Percentiles rank a stretch among this genome's conserved stretches.
phyloP scores from a whole-genome alignment of 1,140 invertebrate genomes.

The Sitobion miscanthi region DNA sequence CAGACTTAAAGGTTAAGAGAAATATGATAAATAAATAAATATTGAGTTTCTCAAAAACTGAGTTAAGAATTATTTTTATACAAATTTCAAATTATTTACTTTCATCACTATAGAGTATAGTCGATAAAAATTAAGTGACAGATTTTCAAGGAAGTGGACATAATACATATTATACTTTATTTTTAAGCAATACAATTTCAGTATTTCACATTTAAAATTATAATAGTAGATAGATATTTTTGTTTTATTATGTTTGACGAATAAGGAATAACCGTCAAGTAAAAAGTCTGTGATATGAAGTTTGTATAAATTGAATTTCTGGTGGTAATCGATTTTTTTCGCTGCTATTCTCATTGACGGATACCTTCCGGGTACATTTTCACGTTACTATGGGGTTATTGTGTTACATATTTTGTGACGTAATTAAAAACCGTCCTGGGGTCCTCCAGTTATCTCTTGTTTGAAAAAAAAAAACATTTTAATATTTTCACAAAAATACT shows the following conservation, averaged over 20 bases:
- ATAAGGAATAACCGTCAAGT: neutral
- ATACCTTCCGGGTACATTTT: neutral
- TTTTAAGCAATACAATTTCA: too few relatives aligned
- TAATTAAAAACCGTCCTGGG: neutral
- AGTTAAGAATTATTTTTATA: too few relatives aligned
- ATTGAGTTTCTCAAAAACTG: neutral
- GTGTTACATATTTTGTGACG: neutral
- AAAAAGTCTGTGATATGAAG: neutral
- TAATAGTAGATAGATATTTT: neutral
- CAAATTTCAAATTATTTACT: too few relatives aligned
- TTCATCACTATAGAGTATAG: too few relatives aligned
- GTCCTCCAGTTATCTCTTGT: neutral
- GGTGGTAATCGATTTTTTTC: slow-evolving; percentile 1
- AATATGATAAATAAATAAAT: neutral
- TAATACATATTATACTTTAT: too few relatives aligned
- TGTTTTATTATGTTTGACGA: neutral
- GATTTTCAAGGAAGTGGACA: too few relatives aligned
- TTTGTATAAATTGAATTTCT: neutral
- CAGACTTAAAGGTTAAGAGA: neutral
- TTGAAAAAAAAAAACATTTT: neutral
- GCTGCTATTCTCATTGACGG: neutral
- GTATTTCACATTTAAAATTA: too few relatives aligned
- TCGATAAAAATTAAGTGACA: too few relatives aligned
- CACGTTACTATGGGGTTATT: neutral
- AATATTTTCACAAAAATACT: too few relatives aligned